Evolutionary conservation across 2,888 invertebrate species (phyloP), one percentile per base, ranked within the genome.

Genomic region (Drosophila ezoana): DNA sequence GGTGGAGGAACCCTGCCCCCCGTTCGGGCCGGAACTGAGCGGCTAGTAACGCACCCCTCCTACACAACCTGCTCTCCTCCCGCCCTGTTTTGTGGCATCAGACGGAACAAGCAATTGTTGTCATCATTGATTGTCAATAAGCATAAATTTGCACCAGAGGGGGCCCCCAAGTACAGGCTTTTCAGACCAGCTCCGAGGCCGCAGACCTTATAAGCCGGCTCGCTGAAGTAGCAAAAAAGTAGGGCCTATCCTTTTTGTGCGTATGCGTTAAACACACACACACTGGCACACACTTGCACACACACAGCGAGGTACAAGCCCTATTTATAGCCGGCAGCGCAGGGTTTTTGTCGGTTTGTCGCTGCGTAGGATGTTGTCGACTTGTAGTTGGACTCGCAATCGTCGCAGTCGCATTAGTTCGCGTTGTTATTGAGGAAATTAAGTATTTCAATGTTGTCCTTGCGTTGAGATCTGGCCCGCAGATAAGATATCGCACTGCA

Each of bases 111-210:
- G 88, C 90, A 90, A 90, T 90, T 90, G 89, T 90, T 90, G 90
- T 90, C 90, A 90, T 90, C 90, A 90, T 90, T 90, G 90, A 90
- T 90, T 90, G 90, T 88, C 88, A 89, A 90, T 91, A 90, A 91
- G 90, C 91, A 90, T 90, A 90, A 91, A 90, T 90, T 90, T 90
- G 87, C 90, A 84, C 89, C 87, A 79, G 89, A 87, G 90, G 90
- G 90, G 90, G 87, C 83, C 74, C 48, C 43, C 63, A 48, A 41
- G 28, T 35, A 8, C 13, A 51, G 69, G 38, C 32, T 18, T 28
- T 28, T 28, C 35, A 14, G 63, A 35, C 16, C 44, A 59, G 40
- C 16, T 33, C 51, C 28, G 14, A 61, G 8, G 13, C 23, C 23
- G 8, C 53, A 41, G 72, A 32, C 72, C 72, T 52, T 76, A 62